Percentiles rank a stretch among this genome's conserved stretches.
Conservation (phyloP, 2,888 invertebrate species). For the Orgyia antiqua region DNA sequence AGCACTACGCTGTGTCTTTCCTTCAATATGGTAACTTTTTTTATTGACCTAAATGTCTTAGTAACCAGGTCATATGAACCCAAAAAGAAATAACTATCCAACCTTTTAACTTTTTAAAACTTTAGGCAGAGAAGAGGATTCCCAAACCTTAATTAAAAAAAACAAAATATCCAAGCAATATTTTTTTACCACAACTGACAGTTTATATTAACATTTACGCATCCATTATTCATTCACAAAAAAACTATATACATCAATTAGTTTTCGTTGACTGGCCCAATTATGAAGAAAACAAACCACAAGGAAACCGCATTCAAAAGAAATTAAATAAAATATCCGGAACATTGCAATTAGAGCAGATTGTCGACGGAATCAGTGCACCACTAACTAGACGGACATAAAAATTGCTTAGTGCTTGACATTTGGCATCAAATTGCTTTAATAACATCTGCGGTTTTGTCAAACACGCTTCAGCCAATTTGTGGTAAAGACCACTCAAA, state of each 20-base stretch:
- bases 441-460: slow-evolving; percentile 24
- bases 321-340: slow-evolving; percentile 14
- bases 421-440: slow-evolving; percentile 25
- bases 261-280: slow-evolving; percentile 25
- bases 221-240: slow-evolving; percentile 3
- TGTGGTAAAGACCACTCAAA: slow-evolving; percentile 20
- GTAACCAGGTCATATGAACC: too few relatives aligned
- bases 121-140: too few relatives aligned
- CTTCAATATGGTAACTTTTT: too few relatives aligned
- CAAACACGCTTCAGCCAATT: slow-evolving; percentile 19
- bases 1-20: too few relatives aligned
- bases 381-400: slow-evolving; percentile 22
- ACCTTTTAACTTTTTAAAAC: too few relatives aligned
- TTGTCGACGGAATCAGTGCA: slow-evolving; percentile 40
- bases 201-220: background rate
- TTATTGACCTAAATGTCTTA: too few relatives aligned
- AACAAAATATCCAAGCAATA: too few relatives aligned
- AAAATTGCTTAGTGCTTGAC: slow-evolving; percentile 28
- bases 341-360: slow-evolving; percentile 50
- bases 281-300: slow-evolving; percentile 21
- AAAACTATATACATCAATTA: slow-evolving; percentile 6
- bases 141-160: too few relatives aligned
- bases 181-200: too few relatives aligned
- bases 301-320: slow-evolving; percentile 21
- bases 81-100: too few relatives aligned